Percentiles rank a stretch among this genome's conserved stretches.
These are phyloP conservation scores for Oreotrochilus melanogaster DNA, from an alignment of 2,113 vertebrate genomes.

Conservation along the genomic window DNA sequence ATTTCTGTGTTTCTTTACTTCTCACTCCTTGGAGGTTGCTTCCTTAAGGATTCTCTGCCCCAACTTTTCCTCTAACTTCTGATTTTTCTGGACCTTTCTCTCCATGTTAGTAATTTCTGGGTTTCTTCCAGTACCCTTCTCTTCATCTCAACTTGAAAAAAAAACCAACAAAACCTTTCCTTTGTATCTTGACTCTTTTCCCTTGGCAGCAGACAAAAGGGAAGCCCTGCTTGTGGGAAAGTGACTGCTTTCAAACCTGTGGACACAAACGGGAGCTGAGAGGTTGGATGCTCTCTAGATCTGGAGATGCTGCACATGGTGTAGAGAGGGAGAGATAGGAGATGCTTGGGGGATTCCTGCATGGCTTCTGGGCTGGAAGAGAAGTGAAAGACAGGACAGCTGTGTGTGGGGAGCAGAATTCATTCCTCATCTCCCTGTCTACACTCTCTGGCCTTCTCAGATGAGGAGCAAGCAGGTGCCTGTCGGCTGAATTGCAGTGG, in stretches of 20 bases:
- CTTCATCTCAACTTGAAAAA: slow-evolving; percentile 31
- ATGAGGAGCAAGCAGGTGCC: slow-evolving; percentile 11
- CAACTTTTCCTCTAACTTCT: background rate
- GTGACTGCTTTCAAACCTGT: background rate
- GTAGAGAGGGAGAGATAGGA: background rate
- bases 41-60: background rate
- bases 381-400: slow-evolving; percentile 28
- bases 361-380: background rate
- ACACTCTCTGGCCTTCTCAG: background rate
- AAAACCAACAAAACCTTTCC: background rate
- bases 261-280: background rate
- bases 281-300: background rate
- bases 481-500: slow-evolving; percentile 20
- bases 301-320: background rate
- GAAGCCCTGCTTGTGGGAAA: background rate
- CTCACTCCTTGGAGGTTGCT: background rate
- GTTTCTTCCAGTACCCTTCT: slow-evolving; percentile 8
- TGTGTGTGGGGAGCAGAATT: background rate
- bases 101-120: background rate
- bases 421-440: background rate
- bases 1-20: background rate
- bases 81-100: background rate
- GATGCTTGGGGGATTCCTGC: background rate
- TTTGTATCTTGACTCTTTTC: slow-evolving; percentile 47
- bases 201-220: slow-evolving; percentile 45